These are phyloP conservation scores for Latrodectus geometricus DNA, from an alignment of 1,140 invertebrate genomes.

Conservation along the genomic window DNA sequence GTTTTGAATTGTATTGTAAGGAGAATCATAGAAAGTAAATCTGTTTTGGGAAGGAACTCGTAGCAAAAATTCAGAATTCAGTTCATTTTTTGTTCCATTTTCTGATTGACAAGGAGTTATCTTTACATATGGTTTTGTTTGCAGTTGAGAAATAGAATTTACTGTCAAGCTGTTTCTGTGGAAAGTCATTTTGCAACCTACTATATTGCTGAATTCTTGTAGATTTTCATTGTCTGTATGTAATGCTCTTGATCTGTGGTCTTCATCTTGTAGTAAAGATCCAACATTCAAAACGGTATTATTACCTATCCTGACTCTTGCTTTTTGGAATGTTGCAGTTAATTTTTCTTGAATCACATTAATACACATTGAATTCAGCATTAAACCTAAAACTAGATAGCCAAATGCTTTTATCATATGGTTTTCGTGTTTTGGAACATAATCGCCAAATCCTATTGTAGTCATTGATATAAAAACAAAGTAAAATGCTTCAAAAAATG, in stretches of 20 bases:
- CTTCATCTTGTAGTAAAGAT: conserved; percentile 49
- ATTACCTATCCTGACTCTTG: conserved; percentile 53
- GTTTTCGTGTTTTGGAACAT: conserved; percentile 81
- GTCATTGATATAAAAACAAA: conserved; percentile 96
- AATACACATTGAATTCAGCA: conserved; percentile 93
- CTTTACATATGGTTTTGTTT: conserved; percentile 2
- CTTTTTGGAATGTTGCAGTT: conserved; percentile 62
- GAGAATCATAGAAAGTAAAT: conserved; percentile 59
- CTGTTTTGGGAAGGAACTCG: conserved; percentile 31
- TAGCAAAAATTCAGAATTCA: background rate
- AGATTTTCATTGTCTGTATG: background rate
- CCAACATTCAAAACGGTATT: conserved; percentile 52
- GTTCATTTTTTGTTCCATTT: background rate
- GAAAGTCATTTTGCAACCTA: conserved; percentile 37
- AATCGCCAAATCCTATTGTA: conserved; percentile 92
- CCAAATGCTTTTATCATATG: conserved; percentile 91
- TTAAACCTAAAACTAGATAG: conserved; percentile 93
- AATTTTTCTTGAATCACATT: conserved; percentile 75
- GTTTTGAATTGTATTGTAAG: conserved; percentile 56
- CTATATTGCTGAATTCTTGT: conserved; percentile 6
- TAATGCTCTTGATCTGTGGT: conserved; percentile 44
- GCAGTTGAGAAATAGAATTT: background rate
- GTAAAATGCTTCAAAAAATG: conserved; percentile 92
- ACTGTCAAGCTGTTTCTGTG: conserved; percentile 18
- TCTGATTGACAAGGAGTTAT: background rate